Base-by-base conservation (phyloP, 2,888 invertebrate genomes). In the Trichopria drosophilae region DNA sequence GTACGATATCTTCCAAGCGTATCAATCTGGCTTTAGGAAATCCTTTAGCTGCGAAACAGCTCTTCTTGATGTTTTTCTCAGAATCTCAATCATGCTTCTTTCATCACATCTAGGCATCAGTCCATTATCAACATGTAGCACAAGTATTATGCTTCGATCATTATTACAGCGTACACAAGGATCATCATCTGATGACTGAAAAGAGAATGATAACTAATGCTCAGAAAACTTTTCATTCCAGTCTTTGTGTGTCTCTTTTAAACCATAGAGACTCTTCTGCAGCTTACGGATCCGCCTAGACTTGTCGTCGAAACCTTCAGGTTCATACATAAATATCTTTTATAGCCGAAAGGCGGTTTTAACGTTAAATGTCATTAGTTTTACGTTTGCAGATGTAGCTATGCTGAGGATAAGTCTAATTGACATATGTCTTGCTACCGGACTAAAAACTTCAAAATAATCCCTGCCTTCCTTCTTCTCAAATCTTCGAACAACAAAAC, bases 201-300 rank as follows among this genome's bases (percentile, higher is more conserved):
- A n/a, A n/a, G n/a, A n/a, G n/a, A n/a, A n/a, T n/a, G n/a, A n/a
- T n/a, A n/a, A n/a, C n/a, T n/a, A n/a, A n/a, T n/a, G n/a, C 19
- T 45, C 48, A 16, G 61, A 44, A 7, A 66, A 44, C 39, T 45
- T 63, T 12, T 60, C 37, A 37, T 66, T 63, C 60, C 63, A 66
- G 24, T 53, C 45, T 49, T 62, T 60, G 24, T 63, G 60, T 4
- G 66, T 58, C 58, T 67, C 65, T 40, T 67, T 65, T 15, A 67
- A 37, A 16, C 68, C 64, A 51, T 67, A 67, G 10, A 67, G 36
- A 48, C 62, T 61, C 54, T 58, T 64, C 10, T 52, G 56, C 22
- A 66, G 42, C 20, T 46, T 48, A 23, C 63, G 63, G 3, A 62
- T 61, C 16, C 40, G 29, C n/a, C 39, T 48, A 3, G 55, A 51